Conservation (phyloP, 37 sponge, comb jelly and placozoan genomes). For the Spongilla lacustris region DNA sequence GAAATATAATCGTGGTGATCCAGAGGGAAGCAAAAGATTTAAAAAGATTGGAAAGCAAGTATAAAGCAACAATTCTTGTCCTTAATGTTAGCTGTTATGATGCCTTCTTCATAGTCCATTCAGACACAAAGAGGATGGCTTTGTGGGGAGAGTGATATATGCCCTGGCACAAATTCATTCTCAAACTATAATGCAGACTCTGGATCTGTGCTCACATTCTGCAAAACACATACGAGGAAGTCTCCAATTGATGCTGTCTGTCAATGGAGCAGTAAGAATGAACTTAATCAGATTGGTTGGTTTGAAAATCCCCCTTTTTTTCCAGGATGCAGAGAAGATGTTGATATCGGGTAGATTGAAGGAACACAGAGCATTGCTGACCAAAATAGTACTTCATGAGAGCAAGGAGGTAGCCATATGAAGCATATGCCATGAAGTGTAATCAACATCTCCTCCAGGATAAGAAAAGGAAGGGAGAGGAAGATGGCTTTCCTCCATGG, state of each 20-base stretch:
- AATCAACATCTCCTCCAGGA: neutral
- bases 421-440: neutral
- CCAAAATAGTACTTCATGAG: neutral
- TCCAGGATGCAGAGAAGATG: neutral
- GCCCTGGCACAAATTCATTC: constrained; percentile 25
- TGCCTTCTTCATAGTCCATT: neutral
- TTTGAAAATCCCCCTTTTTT: too few species aligned
- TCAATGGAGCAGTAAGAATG: neutral
- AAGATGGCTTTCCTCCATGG: neutral
- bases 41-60: neutral
- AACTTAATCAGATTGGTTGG: neutral
- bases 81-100: neutral
- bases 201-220: constrained; percentile 54
- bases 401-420: neutral
- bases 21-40: neutral
- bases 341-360: neutral
- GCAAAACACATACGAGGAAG: constrained; percentile 35
- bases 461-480: neutral
- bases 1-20: neutral
- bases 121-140: constrained; percentile 21
- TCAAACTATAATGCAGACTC: constrained; percentile 12
- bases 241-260: neutral
- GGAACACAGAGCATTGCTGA: neutral
- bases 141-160: constrained; percentile 56
- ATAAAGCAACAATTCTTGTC: neutral